Evolutionary conservation across 1,140 invertebrate genomes (phyloP).

Genomic region (Drosophila pallidifrons): DNA sequence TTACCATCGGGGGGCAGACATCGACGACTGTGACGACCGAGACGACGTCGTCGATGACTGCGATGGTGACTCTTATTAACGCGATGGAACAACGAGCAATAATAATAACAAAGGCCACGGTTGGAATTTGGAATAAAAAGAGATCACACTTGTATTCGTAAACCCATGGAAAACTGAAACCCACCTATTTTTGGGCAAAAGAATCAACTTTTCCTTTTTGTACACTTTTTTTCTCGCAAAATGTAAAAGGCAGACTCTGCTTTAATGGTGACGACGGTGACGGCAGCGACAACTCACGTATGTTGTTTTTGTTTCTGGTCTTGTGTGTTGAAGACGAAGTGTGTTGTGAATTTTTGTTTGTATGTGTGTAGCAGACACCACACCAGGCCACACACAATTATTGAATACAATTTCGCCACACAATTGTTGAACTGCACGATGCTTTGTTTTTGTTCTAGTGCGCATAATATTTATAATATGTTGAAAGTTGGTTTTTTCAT

Average conservation of each 20-base stretch:
- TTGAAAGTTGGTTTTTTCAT: conserved; percentile 58
- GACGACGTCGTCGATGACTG: conserved; percentile 4
- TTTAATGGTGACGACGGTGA: conserved; percentile 65
- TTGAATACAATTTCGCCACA: conserved; percentile 42
- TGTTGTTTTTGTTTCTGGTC: conserved; percentile 69
- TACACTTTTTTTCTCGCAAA: conserved; percentile 54
- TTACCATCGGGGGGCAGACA: conserved; percentile 53
- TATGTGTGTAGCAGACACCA: conserved; percentile 34
- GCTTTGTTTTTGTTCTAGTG: conserved; percentile 36
- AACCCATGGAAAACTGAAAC: conserved; percentile 39
- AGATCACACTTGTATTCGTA: conserved; percentile 23
- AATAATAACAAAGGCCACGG: conserved; percentile 63
- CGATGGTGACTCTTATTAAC: conserved; percentile 40
- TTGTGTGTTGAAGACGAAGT: conserved; percentile 51
- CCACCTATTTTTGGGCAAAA: conserved; percentile 60
- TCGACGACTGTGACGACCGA: conserved; percentile 16
- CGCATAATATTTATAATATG: conserved; percentile 49
- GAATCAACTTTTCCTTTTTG: conserved; percentile 58
- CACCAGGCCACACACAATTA: conserved; percentile 45
- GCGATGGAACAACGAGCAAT: conserved; percentile 28
- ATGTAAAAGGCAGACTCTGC: conserved; percentile 54
- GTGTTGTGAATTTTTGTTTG: conserved; percentile 47
- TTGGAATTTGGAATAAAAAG: conserved; percentile 56
- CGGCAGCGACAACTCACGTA: conserved; percentile 75
- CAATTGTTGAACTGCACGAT: conserved; percentile 40